A percentile compares a stretch with the other conserved stretches of the same genome.
These are phyloP conservation scores for Anas bernieri DNA, from an alignment of 2,797 vertebrate species.

Conservation along the genomic window DNA sequence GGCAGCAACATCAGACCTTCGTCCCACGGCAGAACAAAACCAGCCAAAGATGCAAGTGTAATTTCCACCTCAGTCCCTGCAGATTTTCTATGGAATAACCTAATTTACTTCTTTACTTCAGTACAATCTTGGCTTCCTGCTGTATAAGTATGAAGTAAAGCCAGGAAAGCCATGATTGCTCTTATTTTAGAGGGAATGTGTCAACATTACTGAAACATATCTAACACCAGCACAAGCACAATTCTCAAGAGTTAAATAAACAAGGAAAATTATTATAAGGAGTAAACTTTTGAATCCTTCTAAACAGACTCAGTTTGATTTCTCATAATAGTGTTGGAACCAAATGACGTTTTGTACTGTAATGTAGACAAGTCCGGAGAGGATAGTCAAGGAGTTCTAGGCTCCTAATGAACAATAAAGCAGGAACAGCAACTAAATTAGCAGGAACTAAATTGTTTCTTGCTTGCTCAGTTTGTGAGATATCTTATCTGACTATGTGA, in stretches of 20 bases:
- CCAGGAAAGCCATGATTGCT: slow-evolving; percentile 57
- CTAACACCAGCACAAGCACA: slow-evolving; percentile 12
- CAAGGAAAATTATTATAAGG: slow-evolving; percentile 39
- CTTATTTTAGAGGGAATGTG: slow-evolving; percentile 29
- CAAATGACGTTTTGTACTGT: not conserved
- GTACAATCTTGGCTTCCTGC: slow-evolving; percentile 28
- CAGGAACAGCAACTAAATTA: slow-evolving; percentile 38
- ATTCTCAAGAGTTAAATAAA: slow-evolving; percentile 54
- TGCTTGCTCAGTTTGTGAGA: not conserved
- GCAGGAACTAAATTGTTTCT: not conserved
- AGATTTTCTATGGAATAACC: slow-evolving; percentile 33
- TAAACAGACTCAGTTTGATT: slow-evolving; percentile 26
- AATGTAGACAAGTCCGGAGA: slow-evolving; percentile 15
- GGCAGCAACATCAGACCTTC: slow-evolving; percentile 15
- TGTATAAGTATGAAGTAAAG: slow-evolving; percentile 48
- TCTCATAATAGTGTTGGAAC: slow-evolving; percentile 40
- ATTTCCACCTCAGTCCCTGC: slow-evolving; percentile 48
- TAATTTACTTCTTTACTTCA: slow-evolving; percentile 57
- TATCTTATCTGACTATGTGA: not conserved
- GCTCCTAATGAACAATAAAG: slow-evolving; percentile 20
- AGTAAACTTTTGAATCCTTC: slow-evolving; percentile 40
- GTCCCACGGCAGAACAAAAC: slow-evolving; percentile 3
- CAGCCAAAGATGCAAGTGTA: slow-evolving; percentile 48
- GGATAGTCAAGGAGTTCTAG: slow-evolving; percentile 12
- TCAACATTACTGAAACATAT: slow-evolving; percentile 16